Base-by-base conservation (phyloP, 2,113 vertebrate genomes). In the Cathartes aura region DNA sequence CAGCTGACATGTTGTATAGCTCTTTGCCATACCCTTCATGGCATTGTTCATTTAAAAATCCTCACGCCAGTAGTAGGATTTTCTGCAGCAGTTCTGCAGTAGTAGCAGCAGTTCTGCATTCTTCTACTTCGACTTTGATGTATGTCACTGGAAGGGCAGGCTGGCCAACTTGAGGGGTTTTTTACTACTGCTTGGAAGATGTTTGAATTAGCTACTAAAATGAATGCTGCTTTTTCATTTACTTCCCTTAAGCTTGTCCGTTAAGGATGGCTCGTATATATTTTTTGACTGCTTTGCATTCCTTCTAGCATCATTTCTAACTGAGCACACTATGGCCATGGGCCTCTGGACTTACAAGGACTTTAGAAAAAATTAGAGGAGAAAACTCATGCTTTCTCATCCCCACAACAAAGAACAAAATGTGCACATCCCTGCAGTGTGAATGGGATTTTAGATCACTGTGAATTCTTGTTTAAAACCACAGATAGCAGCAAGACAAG, bases 381-480 rank as follows among this genome's bases (percentile, higher is more conserved):
- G 19, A 90, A 85, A 92, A 52, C 5, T 70, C 21, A 14, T 55
- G 10, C 32, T 78, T 73, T 89, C 16, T 74, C 6, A 71, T 78
- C 12, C 7, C 6, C 15, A 26, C 17, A 38, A 8, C 15, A 12
- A 42, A 14, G 20, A 84, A 50, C 45, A 92, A 76, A 82, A 56
- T 30, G 15, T 80, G 47, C 36, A 20, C 30, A 34, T 72, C 30
- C 12, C 64, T 93, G 36, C 48, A 78, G 15, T 23, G 29, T 50
- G 45, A 86, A 53, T 58, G 16, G 34, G 9, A 36, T 83, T 85
- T 88, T 82, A 72, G 21, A 36, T 92, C 59, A 45, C 50, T 34
- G 6, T 21, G 43, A 66, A n/a, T 76, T 87, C 89, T 86, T 80
- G 38, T 80, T 94, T 70, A 82, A 93, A 95, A 70, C 62, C 32